phyloP scores from a whole-genome alignment of 2,113 vertebrate genomes.

The Poeciliopsis retropinna region DNA sequence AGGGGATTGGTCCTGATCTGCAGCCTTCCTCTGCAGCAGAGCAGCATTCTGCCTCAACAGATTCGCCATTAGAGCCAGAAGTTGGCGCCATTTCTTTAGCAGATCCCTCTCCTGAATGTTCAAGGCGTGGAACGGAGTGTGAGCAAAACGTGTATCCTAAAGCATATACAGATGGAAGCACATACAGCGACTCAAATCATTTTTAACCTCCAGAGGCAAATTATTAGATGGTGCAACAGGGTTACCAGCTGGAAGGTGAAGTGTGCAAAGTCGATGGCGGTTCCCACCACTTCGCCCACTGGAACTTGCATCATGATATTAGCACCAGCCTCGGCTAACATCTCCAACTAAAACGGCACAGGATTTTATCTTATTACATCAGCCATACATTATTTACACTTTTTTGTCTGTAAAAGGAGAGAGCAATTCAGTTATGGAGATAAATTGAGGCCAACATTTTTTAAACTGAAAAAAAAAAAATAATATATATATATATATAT shows the following conservation, averaged over 20 bases:
- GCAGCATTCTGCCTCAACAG: slow-evolving; percentile 63
- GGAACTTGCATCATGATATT: slow-evolving; percentile 82
- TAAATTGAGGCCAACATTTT: too few relatives aligned
- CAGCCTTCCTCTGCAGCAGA: slow-evolving; percentile 54
- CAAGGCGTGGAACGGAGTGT: slow-evolving; percentile 80
- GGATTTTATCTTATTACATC: background rate
- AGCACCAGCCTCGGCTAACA: slow-evolving; percentile 77
- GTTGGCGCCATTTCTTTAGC: slow-evolving; percentile 62
- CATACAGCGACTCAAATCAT: background rate
- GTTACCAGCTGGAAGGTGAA: slow-evolving; percentile 83
- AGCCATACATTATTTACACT: too few relatives aligned
- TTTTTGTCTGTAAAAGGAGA: too few relatives aligned
- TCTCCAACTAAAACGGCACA: slow-evolving; percentile 75
- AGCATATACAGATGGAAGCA: background rate
- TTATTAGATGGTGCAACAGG: background rate
- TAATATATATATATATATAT: too few relatives aligned
- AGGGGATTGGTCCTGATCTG: background rate
- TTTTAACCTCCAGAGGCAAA: background rate
- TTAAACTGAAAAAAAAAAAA: background rate
- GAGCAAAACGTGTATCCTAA: slow-evolving; percentile 80
- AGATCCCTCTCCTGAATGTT: slow-evolving; percentile 71
- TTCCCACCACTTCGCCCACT: slow-evolving; percentile 77
- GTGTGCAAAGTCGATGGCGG: slow-evolving; percentile 83
- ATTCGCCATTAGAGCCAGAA: slow-evolving; percentile 78
- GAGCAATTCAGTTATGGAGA: too few relatives aligned